Evolutionary conservation across 2,797 vertebrate genomes (phyloP).

Genomic region (Scleropages formosus): DNA sequence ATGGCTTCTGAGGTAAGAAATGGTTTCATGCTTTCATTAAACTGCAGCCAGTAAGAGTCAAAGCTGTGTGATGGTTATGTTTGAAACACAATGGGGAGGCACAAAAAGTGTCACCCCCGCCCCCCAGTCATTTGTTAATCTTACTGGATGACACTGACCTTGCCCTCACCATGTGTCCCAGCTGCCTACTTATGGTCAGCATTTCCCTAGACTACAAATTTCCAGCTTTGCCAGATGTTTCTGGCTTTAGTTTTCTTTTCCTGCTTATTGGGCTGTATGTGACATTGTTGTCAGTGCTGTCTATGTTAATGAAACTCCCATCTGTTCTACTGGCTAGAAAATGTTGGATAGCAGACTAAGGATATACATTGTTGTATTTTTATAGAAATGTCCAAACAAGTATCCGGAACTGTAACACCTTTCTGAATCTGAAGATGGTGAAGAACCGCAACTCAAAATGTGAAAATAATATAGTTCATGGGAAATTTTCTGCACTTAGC

Average conservation of each 20-base stretch:
- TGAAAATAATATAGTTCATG: too few relatives aligned
- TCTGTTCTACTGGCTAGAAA: slow-evolving; percentile 48
- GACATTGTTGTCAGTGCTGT: slow-evolving; percentile 17
- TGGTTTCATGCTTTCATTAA: not conserved
- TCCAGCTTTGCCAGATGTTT: slow-evolving; percentile 56
- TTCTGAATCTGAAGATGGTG: too few relatives aligned
- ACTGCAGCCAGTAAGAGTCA: slow-evolving; percentile 29
- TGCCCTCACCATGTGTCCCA: slow-evolving; percentile 56
- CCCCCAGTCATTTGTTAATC: slow-evolving; percentile 67
- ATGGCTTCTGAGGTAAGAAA: too few relatives aligned
- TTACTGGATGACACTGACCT: slow-evolving; percentile 51
- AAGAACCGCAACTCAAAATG: too few relatives aligned
- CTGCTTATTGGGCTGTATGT: slow-evolving; percentile 46
- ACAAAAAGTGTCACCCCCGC: slow-evolving; percentile 39
- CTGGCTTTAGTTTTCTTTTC: slow-evolving; percentile 49
- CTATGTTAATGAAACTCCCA: slow-evolving; percentile 44
- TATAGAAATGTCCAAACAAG: not conserved
- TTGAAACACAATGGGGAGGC: slow-evolving; percentile 48
- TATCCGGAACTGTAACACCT: too few relatives aligned
- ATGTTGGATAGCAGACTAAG: not conserved
- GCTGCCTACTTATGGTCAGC: slow-evolving; percentile 51
- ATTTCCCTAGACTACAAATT: slow-evolving; percentile 57
- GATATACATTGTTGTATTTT: slow-evolving; percentile 24
- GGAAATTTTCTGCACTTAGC: too few relatives aligned
- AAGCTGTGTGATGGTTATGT: slow-evolving; percentile 53